Evolutionary conservation across 2,888 invertebrate genomes (phyloP).

Genomic region (Eremobia ochroleuca): DNA sequence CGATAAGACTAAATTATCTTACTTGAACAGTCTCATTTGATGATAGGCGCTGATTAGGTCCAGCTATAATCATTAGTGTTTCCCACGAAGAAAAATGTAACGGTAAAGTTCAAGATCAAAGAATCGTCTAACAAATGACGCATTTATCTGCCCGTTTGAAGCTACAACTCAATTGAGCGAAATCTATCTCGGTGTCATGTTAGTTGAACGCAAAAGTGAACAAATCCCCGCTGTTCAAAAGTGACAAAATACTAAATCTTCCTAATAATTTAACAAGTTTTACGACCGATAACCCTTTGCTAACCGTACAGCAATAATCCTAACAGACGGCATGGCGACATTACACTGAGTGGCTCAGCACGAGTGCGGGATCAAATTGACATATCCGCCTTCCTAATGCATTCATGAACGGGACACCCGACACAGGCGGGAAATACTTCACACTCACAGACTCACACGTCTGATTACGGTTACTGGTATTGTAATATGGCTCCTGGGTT

Average conservation of each 20-base stretch:
- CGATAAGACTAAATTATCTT: neutral
- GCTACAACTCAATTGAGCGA: slow-evolving; percentile 15
- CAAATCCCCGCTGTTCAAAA: neutral
- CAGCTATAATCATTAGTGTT: slow-evolving; percentile 12
- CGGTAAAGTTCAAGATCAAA: neutral
- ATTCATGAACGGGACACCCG: slow-evolving; percentile 73
- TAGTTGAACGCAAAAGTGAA: slow-evolving; percentile 3
- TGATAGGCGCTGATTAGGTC: neutral
- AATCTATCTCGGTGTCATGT: neutral
- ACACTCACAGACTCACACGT: slow-evolving; percentile 46
- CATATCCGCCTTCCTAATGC: slow-evolving; percentile 82
- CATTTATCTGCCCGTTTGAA: slow-evolving; percentile 8
- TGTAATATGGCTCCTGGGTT: slow-evolving; percentile 8
- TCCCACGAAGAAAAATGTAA: slow-evolving; percentile 8
- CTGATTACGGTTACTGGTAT: slow-evolving; percentile 19
- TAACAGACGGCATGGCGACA: slow-evolving; percentile 71
- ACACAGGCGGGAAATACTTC: slow-evolving; percentile 51
- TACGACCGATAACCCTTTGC: slow-evolving; percentile 33
- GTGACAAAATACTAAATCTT: slow-evolving; percentile 14
- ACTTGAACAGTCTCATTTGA: neutral
- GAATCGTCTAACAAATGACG: slow-evolving; percentile 3
- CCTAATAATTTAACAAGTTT: slow-evolving; percentile 30
- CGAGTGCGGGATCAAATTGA: slow-evolving; percentile 82
- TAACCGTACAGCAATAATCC: slow-evolving; percentile 43
- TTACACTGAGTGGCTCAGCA: slow-evolving; percentile 40